Conservation (phyloP, 2,797 vertebrate species). For the Perodicticus potto region DNA sequence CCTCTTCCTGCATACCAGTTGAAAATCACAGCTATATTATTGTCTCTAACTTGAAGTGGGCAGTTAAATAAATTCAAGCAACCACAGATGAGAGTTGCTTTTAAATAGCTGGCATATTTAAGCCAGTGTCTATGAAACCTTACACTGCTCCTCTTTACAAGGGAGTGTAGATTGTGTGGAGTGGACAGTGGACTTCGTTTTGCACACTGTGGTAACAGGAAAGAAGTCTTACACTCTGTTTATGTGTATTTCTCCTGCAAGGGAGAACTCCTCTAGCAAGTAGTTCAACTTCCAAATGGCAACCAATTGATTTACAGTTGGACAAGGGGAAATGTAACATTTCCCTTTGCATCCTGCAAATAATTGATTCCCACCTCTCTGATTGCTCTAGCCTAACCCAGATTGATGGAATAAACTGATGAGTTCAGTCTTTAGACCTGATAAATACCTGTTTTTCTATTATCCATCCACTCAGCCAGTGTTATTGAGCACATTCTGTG, state of each 20-base stretch:
- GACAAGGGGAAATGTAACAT: neutral
- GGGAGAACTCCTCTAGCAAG: neutral
- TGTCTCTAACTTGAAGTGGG: neutral
- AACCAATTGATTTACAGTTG: neutral
- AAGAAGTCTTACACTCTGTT: neutral
- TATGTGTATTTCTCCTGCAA: neutral
- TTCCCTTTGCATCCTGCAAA: neutral
- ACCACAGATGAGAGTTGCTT: neutral
- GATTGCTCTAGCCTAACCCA: constrained; percentile 10
- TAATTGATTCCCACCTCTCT: neutral
- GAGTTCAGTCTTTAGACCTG: neutral
- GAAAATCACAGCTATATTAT: neutral
- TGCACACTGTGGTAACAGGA: neutral
- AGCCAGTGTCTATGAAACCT: neutral
- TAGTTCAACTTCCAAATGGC: neutral
- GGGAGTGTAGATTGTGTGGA: neutral
- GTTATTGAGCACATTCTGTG: neutral
- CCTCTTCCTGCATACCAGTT: too few relatives aligned
- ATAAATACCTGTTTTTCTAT: neutral
- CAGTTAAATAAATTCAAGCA: neutral
- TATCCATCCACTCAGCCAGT: neutral
- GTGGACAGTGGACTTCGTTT: neutral
- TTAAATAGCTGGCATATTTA: neutral
- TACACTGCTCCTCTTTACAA: neutral
- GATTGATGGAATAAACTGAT: neutral